These are phyloP conservation scores for Andricus curvator DNA, from an alignment of 2,888 invertebrate genomes.

Conservation along the genomic window DNA sequence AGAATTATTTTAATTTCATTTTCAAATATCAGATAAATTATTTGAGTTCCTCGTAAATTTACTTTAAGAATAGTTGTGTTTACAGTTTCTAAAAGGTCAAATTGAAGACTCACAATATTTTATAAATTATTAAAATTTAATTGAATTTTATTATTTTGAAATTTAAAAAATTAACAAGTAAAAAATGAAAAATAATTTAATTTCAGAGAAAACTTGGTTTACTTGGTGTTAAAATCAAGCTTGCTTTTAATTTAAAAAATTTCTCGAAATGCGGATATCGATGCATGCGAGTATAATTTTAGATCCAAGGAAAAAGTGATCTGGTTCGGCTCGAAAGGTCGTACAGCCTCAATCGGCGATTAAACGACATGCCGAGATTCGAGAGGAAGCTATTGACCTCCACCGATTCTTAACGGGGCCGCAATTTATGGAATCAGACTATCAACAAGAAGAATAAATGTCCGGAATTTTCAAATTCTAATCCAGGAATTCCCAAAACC, in stretches of 20 bases:
- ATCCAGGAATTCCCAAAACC: neutral
- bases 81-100: neutral
- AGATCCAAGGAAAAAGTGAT: slow-evolving; percentile 29
- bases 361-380: neutral
- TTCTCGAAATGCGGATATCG: slow-evolving; percentile 6
- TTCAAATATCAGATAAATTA: neutral
- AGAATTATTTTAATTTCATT: neutral
- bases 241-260: neutral
- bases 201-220: neutral
- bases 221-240: neutral
- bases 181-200: neutral
- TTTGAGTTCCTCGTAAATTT: neutral
- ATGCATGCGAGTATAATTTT: slow-evolving; percentile 16
- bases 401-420: neutral
- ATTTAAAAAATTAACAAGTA: neutral
- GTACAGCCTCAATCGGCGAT: neutral
- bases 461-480: neutral
- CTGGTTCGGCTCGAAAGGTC: slow-evolving; percentile 25
- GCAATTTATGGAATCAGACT: neutral
- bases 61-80: neutral
- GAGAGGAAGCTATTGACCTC: slow-evolving; percentile 33
- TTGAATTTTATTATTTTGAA: neutral
- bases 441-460: neutral
- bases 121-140: neutral
- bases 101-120: neutral